Percentiles rank a stretch among this genome's conserved stretches.
These are phyloP conservation scores for Cynopterus brachyotis DNA, from an alignment of 2,113 vertebrate genomes.

Conservation along the genomic window DNA sequence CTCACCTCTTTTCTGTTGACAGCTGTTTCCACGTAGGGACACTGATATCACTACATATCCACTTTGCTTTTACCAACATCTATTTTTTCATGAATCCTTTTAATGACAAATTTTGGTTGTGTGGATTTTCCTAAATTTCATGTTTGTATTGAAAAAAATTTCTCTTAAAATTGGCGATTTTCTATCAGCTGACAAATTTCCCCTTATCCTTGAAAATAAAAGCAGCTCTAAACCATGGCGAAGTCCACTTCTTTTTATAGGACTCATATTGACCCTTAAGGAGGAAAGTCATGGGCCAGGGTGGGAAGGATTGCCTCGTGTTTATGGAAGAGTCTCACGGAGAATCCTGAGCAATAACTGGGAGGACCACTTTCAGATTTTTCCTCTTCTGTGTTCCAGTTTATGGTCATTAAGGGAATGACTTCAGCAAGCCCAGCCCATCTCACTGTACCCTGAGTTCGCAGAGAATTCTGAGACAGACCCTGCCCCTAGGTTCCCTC, in stretches of 20 bases:
- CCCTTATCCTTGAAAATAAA: background rate
- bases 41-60: too few relatives aligned
- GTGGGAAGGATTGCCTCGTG: background rate
- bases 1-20: background rate
- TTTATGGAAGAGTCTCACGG: background rate
- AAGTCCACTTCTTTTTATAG: background rate
- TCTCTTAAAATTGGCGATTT: background rate
- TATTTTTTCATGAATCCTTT: background rate
- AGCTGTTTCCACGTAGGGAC: background rate
- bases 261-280: background rate
- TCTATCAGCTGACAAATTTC: background rate
- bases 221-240: background rate
- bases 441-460: background rate
- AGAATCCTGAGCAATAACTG: background rate
- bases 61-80: background rate
- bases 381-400: background rate
- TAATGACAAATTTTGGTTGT: background rate
- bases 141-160: background rate
- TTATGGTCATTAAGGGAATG: background rate
- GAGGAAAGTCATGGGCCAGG: background rate
- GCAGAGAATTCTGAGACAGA: background rate
- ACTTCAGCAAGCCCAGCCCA: background rate
- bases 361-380: background rate
- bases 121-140: background rate
- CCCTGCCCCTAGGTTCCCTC: fast-evolving